These are phyloP conservation scores for Parnassius glacialis DNA, from an alignment of 2,888 invertebrate species.

Conservation along the genomic window DNA sequence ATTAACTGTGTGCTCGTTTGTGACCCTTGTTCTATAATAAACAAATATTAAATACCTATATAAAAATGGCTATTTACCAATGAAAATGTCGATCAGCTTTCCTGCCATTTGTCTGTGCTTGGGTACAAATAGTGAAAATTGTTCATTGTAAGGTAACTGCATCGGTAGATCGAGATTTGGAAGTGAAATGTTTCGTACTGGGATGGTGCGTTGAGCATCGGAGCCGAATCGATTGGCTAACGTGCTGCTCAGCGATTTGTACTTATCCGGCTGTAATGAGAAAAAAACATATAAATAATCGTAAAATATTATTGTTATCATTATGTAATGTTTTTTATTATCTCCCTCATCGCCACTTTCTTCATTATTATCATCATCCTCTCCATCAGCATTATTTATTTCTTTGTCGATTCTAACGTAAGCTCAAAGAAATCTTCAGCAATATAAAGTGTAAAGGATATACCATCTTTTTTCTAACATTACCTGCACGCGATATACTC, in stretches of 20 bases:
- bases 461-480: no score
- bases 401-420: no score
- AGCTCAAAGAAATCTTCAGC: no score
- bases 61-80: constrained; percentile 55
- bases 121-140: constrained; percentile 83
- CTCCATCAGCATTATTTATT: no score
- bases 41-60: no score
- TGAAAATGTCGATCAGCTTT: constrained; percentile 81
- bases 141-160: constrained; percentile 77
- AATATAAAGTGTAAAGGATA: no score
- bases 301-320: neutral
- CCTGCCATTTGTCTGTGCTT: constrained; percentile 80
- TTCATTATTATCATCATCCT: no score
- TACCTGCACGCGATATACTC: no score
- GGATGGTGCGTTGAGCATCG: constrained; percentile 61
- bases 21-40: no score
- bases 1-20: no score
- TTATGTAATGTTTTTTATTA: neutral
- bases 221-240: constrained; percentile 77
- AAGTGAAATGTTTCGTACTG: constrained; percentile 73
- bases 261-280: constrained; percentile 35
- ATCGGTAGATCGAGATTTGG: constrained; percentile 80
- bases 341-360: neutral
- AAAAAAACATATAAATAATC: neutral
- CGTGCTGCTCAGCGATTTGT: constrained; percentile 30